Evolutionary conservation across 2,113 vertebrate species (phyloP).

Genomic region (Callionymus lyra): DNA sequence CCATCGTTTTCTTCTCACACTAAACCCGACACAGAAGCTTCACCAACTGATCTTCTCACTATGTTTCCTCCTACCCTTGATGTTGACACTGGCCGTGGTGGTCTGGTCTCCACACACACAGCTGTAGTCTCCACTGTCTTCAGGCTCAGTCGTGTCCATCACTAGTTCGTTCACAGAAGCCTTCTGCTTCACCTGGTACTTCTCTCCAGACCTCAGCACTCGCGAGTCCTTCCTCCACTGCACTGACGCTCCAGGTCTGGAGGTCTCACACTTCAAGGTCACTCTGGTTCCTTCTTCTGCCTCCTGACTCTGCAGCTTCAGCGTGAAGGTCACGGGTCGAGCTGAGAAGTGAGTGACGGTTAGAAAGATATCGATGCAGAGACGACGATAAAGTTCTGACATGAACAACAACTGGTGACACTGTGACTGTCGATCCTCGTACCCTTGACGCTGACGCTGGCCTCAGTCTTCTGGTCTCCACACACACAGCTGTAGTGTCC

Average conservation of each 20-base stretch:
- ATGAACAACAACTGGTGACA: no score
- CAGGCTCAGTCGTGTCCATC: constrained; percentile 32
- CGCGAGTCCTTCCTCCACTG: constrained; percentile 67
- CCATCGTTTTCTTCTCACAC: no score
- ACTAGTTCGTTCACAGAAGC: constrained; percentile 46
- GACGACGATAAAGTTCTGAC: neutral
- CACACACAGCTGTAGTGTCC: constrained; percentile 63
- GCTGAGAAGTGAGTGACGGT: constrained; percentile 9
- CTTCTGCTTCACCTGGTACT: constrained; percentile 66
- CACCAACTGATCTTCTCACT: no score
- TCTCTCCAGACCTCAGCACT: constrained; percentile 59
- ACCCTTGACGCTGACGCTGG: constrained; percentile 49
- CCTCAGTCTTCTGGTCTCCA: constrained; percentile 62
- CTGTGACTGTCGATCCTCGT: constrained; percentile 1
- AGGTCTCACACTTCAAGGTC: constrained; percentile 71
- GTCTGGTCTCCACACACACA: constrained; percentile 64
- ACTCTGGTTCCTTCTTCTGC: constrained; percentile 62
- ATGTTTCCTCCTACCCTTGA: constrained; percentile 47
- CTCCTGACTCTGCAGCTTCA: constrained; percentile 63
- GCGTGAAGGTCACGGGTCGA: constrained; percentile 24
- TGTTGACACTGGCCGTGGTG: constrained; percentile 55
- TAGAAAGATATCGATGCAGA: neutral
- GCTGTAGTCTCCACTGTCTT: constrained; percentile 68
- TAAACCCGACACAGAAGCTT: no score
- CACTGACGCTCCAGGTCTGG: constrained; percentile 64